Base-by-base conservation (phyloP, 2,113 vertebrate species). In the Thamnophis sirtalis region DNA sequence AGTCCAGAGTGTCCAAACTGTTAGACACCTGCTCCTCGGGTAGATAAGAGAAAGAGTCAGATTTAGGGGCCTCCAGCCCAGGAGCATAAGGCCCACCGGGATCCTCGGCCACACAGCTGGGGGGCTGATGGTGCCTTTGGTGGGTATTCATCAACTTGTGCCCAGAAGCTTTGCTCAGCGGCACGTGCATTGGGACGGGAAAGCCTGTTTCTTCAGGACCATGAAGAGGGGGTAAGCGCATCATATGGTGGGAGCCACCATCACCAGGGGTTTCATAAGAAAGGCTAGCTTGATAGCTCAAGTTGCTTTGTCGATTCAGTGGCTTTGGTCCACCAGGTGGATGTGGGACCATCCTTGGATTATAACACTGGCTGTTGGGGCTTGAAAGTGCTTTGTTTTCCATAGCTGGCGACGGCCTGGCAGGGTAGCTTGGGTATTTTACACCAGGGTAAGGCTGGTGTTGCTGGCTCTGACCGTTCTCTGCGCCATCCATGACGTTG, bases 1-100 rank as follows among this genome's bases (percentile, higher is more conserved):
- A 97, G 97, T 99, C 99, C 95, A 99, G 96, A 43, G 99, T 98
- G 96, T 99, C 99, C 97, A 99, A 96, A 92, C 98, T 97, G 91
- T 98, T 99, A 90, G 98, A 98, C 4, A 98, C 97, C 88, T 98
- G 98, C 55, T 98, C 97, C 51, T 98, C 97, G 0, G 98, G 98
- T 3, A 98, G 94, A 95, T 98, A 98, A 54, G 95, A 97, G 88
- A 96, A 97, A 2, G 98, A 97, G 94, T 95, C 96, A 80, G 97
- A 96, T 93, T 98, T 98, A 93, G 95, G 96, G 88, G 94, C 97
- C 90, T 97, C 97, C 13, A 96, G 90, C 89, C 93, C 96, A 95
- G 58, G 95, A 55, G n/a, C 93, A 21, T 89, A 98, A 96, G 84
- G 91, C 48, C 73, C 86, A 0, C 94, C 96, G 5, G 94, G 96